A percentile compares a stretch with the other conserved stretches of the same genome.
Conservation (phyloP, 2,888 invertebrate species). For the Cephus spinipes region DNA sequence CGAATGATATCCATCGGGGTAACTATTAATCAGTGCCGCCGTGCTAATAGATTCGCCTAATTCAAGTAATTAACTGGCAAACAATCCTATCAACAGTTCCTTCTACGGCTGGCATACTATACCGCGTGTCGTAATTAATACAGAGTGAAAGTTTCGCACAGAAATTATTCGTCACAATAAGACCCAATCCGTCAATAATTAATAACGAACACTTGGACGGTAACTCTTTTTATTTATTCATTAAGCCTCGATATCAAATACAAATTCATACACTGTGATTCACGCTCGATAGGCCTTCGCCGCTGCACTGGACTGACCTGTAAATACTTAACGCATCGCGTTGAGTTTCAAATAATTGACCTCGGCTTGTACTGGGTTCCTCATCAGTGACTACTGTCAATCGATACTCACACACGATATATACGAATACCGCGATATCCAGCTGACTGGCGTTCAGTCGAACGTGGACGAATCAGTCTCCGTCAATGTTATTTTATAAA, state of each 20-base stretch:
- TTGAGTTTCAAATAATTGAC: not conserved
- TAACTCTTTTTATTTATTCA: not conserved
- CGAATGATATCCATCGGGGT: not conserved
- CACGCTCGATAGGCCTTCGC: not conserved
- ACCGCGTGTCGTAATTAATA: not conserved
- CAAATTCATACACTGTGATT: not conserved
- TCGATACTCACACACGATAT: not conserved
- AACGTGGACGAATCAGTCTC: not conserved
- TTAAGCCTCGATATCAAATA: not conserved
- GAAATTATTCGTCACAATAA: not conserved
- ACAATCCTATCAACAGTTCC: not conserved
- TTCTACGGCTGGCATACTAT: not conserved
- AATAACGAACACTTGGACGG: not conserved
- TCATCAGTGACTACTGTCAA: not conserved
- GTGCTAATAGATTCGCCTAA: constrained; percentile 1
- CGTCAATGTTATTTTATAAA: not conserved
- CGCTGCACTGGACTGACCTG: not conserved
- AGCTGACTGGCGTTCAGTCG: not conserved
- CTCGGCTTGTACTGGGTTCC: not conserved
- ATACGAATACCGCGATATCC: not conserved
- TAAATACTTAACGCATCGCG: not conserved
- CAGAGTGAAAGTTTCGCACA: not conserved
- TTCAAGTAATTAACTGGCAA: not conserved
- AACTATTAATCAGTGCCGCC: not conserved
- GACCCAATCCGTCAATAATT: not conserved